A percentile compares a stretch with the other conserved stretches of the same genome.
Evolutionary conservation across 2,797 vertebrate species (phyloP).

Genomic region (Nasua narica): DNA sequence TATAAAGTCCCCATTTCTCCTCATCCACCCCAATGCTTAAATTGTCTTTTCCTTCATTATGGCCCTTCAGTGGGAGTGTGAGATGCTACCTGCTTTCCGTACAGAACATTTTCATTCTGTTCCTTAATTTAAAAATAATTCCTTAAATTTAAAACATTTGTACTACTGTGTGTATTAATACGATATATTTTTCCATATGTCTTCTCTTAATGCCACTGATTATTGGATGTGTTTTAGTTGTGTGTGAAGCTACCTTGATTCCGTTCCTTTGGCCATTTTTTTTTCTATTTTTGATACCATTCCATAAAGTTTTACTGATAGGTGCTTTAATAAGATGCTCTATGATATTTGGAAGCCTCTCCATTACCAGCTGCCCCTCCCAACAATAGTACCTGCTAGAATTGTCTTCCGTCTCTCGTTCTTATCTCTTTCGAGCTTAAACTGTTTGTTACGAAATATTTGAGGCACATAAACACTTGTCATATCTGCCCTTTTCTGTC

Average conservation of each 20-base stretch:
- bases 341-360: not conserved
- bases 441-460: not conserved
- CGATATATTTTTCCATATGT: not conserved
- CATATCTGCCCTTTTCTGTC: not conserved
- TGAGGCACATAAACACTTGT: not conserved
- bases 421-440: not conserved
- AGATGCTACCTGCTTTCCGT: not conserved
- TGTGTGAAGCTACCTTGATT: not conserved
- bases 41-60: not conserved
- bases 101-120: not conserved
- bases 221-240: not conserved
- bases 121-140: not conserved
- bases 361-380: not conserved
- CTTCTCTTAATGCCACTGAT: not conserved
- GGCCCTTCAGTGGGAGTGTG: not conserved
- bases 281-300: not conserved
- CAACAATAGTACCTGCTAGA: not conserved
- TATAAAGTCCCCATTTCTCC: not conserved
- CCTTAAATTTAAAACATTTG: not conserved
- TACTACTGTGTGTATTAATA: not conserved
- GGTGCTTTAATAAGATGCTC: not conserved
- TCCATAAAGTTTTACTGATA: not conserved
- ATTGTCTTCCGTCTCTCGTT: not conserved
- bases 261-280: not conserved
- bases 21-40: accelerated